Percentiles rank a stretch among this genome's conserved stretches.
These are phyloP conservation scores for Melanotaenia duboulayi DNA, from an alignment of 2,113 vertebrate species.

Conservation along the genomic window DNA sequence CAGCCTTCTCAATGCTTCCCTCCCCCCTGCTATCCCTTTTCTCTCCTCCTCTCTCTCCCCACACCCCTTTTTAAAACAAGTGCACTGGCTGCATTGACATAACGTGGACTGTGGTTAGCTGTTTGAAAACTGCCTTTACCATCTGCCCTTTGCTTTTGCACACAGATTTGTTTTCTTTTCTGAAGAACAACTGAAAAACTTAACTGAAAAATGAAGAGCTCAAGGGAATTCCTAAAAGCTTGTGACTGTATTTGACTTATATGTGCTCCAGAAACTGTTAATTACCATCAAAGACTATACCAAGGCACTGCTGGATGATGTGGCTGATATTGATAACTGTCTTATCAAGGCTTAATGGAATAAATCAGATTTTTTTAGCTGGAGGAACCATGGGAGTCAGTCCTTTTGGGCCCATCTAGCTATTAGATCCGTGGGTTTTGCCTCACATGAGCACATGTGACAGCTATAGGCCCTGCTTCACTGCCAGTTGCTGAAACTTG, in stretches of 20 bases:
- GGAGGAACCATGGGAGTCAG: neutral
- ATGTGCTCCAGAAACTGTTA: too few species aligned
- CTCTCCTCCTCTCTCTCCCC: too few species aligned
- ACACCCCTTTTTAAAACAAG: slow-evolving; percentile 38
- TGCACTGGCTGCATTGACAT: slow-evolving; percentile 22
- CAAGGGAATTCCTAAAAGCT: too few species aligned
- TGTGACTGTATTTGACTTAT: too few species aligned
- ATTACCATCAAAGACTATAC: too few species aligned
- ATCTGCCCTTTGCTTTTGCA: too few species aligned
- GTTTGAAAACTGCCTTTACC: neutral
- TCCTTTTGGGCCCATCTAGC: slow-evolving; percentile 11
- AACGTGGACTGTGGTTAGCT: neutral
- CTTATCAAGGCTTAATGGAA: neutral
- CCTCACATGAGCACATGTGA: slow-evolving; percentile 69
- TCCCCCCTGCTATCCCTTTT: slow-evolving; percentile 8
- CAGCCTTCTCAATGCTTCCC: slow-evolving; percentile 16
- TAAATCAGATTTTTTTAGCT: neutral
- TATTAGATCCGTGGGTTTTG: slow-evolving; percentile 25
- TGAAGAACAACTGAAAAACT: too few species aligned
- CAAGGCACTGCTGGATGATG: neutral
- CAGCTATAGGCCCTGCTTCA: slow-evolving; percentile 40
- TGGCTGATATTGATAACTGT: neutral
- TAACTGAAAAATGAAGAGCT: too few species aligned
- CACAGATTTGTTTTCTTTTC: too few species aligned
- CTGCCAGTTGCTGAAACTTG: slow-evolving; percentile 51